Evolutionary conservation across 2,797 vertebrate genomes (phyloP).

Genomic region (Mastacembelus armatus): DNA sequence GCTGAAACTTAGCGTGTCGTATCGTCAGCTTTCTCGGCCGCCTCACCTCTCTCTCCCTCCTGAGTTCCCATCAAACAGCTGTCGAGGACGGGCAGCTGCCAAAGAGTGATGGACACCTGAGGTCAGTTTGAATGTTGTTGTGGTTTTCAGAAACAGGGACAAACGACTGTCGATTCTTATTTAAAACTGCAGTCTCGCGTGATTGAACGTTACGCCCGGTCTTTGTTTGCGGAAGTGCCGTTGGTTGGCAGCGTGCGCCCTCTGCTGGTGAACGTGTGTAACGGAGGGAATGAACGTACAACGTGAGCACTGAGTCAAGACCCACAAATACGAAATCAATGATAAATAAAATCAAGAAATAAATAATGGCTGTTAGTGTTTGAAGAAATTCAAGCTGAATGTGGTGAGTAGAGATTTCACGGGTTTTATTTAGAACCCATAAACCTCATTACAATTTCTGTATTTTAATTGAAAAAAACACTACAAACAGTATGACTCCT

Average conservation of each 20-base stretch:
- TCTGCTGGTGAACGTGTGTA: conserved; percentile 32
- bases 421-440: too few relatives aligned
- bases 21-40: conserved; percentile 16
- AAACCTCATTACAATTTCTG: too few relatives aligned
- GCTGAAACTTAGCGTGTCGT: conserved; percentile 38
- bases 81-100: conserved; percentile 8
- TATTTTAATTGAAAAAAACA: too few relatives aligned
- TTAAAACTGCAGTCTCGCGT: conserved; percentile 73
- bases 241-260: conserved; percentile 16
- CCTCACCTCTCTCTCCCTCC: conserved; percentile 77
- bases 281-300: background rate
- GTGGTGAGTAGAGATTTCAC: too few relatives aligned
- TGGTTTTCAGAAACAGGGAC: conserved; percentile 32
- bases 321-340: too few relatives aligned
- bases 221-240: conserved; percentile 74
- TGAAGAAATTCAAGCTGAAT: too few relatives aligned
- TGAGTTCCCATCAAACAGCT: conserved; percentile 80
- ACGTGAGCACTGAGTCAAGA: background rate
- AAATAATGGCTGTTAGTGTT: too few relatives aligned
- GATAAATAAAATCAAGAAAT: too few relatives aligned
- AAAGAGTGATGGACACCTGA: background rate
- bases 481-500: too few relatives aligned
- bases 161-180: conserved; percentile 53
- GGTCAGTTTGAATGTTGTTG: conserved; percentile 27
- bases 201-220: conserved; percentile 74